These are phyloP conservation scores for Phoenicopterus ruber DNA, from an alignment of 2,113 vertebrate species.

Conservation along the genomic window DNA sequence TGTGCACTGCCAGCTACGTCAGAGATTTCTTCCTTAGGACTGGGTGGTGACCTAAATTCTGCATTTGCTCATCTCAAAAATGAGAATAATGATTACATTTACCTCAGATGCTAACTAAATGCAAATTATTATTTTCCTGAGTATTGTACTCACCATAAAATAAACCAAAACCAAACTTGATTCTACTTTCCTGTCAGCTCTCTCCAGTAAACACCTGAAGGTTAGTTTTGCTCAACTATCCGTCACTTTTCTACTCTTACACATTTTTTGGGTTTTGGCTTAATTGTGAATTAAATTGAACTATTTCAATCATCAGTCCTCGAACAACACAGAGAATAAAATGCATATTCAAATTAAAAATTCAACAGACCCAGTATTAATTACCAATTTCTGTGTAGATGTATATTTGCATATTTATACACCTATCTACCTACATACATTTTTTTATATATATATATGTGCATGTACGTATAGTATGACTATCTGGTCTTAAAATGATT, in stretches of 20 bases:
- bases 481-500: background rate
- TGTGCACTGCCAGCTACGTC: rapidly evolving
- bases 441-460: background rate
- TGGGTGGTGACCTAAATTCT: background rate
- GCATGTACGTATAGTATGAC: background rate
- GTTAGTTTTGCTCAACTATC: background rate
- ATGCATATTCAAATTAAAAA: background rate
- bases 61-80: background rate
- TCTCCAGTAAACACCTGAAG: background rate
- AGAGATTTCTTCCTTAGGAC: background rate
- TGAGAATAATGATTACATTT: background rate
- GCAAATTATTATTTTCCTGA: background rate
- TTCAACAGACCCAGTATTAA: background rate
- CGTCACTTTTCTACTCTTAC: background rate
- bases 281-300: background rate
- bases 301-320: background rate
- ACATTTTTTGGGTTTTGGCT: rapidly evolving
- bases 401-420: background rate
- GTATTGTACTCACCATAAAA: background rate
- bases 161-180: background rate
- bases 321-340: background rate
- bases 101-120: background rate
- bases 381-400: background rate
- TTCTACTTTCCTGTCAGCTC: background rate
- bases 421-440: background rate